These are phyloP conservation scores for Amphiduros pacificus DNA, from an alignment of 2,888 invertebrate species.

Conservation along the genomic window DNA sequence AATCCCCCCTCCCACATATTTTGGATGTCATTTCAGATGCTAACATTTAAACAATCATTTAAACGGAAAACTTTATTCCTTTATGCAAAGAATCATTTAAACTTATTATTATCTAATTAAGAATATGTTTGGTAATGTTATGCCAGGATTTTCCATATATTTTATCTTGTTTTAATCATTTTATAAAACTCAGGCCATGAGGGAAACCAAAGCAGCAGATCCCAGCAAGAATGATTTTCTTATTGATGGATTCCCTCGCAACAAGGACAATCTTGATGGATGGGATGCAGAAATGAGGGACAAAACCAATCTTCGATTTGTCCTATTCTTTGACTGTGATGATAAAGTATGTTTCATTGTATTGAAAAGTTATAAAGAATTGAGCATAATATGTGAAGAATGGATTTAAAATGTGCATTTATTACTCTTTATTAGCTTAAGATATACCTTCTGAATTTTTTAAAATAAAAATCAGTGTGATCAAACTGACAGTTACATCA, in stretches of 20 bases:
- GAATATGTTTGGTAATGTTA: too few relatives aligned
- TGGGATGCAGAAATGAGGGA: constrained; percentile 84
- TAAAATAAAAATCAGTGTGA: too few relatives aligned
- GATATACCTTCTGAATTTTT: background rate
- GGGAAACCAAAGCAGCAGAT: constrained; percentile 38
- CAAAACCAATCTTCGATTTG: constrained; percentile 81
- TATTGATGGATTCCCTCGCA: constrained; percentile 97
- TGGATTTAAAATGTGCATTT: background rate
- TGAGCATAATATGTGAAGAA: background rate
- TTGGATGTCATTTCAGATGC: background rate
- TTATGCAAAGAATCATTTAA: too few relatives aligned
- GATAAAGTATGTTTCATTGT: constrained; percentile 67
- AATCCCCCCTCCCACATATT: background rate
- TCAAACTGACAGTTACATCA: too few relatives aligned
- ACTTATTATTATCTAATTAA: too few relatives aligned
- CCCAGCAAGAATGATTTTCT: constrained; percentile 77
- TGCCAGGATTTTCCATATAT: too few relatives aligned
- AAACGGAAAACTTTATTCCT: background rate
- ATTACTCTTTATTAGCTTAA: background rate
- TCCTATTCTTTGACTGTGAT: constrained; percentile 89
- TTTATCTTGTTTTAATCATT: background rate
- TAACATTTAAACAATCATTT: background rate
- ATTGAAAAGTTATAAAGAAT: constrained; percentile 10
- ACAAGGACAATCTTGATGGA: constrained; percentile 92
- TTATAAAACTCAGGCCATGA: constrained; percentile 56